Evolutionary conservation across 2,113 vertebrate species (phyloP).

Genomic region (Albula glossodonta): DNA sequence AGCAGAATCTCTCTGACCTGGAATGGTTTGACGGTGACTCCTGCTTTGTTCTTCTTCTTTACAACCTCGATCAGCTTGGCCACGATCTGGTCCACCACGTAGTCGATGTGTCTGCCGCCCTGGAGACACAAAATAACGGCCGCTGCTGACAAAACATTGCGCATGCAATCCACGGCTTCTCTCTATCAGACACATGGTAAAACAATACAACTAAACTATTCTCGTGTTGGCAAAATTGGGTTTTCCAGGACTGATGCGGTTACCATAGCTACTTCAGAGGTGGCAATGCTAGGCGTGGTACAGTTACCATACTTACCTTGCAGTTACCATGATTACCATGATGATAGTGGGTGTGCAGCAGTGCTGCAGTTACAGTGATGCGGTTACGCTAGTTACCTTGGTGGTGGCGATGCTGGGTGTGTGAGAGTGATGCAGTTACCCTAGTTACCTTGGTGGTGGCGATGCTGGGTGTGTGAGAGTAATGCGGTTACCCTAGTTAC

Average conservation of each 20-base stretch:
- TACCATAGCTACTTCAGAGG: too few species aligned
- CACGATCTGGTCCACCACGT: conserved; percentile 97
- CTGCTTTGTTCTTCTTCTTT: conserved; percentile 99
- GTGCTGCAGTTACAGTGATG: too few species aligned
- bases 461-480: neutral
- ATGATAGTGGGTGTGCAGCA: too few species aligned
- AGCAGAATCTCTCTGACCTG: conserved; percentile 75
- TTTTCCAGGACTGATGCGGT: neutral
- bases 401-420: neutral
- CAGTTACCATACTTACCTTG: too few species aligned
- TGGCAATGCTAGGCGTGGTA: neutral
- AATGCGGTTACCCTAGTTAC: too few species aligned
- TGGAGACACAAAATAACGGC: neutral
- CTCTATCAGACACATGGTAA: too few species aligned
- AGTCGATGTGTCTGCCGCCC: conserved; percentile 91
- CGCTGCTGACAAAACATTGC: too few species aligned
- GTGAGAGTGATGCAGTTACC: neutral
- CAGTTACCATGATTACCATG: too few species aligned
- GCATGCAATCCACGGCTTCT: too few species aligned
- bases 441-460: neutral
- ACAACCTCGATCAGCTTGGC: conserved; percentile 96
- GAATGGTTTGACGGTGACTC: conserved; percentile 97
- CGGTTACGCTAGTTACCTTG: neutral
- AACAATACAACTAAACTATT: too few species aligned
- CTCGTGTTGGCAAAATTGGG: too few species aligned